Evolutionary conservation across 2,888 invertebrate genomes (phyloP).

Genomic region (Coleophora flavipennella): DNA sequence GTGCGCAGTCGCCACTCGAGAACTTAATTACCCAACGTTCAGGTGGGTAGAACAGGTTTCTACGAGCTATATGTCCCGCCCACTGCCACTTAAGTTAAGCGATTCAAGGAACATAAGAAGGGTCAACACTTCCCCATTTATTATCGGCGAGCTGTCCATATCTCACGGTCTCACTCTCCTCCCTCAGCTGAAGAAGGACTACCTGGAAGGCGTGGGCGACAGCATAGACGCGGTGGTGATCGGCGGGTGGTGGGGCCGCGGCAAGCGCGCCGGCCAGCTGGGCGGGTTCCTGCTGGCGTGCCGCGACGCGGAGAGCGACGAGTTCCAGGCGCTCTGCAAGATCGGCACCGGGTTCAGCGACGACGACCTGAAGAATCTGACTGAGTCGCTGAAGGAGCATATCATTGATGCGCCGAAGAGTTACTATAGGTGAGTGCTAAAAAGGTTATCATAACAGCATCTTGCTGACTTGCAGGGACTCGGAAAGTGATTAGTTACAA

Average conservation of each 20-base stretch:
- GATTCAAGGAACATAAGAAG: too few species aligned
- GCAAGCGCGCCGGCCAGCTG: slow-evolving; percentile 92
- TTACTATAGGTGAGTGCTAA: slow-evolving; percentile 76
- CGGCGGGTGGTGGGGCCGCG: slow-evolving; percentile 94
- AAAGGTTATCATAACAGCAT: too few species aligned
- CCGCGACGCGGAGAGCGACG: slow-evolving; percentile 90
- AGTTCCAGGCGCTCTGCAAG: slow-evolving; percentile 83
- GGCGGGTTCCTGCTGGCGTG: slow-evolving; percentile 97
- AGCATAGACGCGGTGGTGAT: slow-evolving; percentile 96
- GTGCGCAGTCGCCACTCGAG: too few species aligned
- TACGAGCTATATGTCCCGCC: too few species aligned
- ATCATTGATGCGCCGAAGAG: slow-evolving; percentile 82
- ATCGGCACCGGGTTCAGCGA: slow-evolving; percentile 97
- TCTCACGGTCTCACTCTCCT: background rate
- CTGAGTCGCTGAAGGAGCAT: slow-evolving; percentile 81
- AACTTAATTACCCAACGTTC: too few species aligned
- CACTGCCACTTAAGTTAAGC: too few species aligned
- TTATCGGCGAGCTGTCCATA: too few species aligned
- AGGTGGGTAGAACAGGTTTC: too few species aligned
- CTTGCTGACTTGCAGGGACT: too few species aligned
- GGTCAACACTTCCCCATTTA: too few species aligned
- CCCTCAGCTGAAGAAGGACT: slow-evolving; percentile 93
- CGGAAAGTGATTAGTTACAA: too few species aligned
- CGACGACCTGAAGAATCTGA: slow-evolving; percentile 85
- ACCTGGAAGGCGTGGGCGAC: slow-evolving; percentile 96